Evolutionary conservation across 1,140 invertebrate species (phyloP), one percentile per base, ranked within the genome.

Genomic region (Hylaeus anthracinus): DNA sequence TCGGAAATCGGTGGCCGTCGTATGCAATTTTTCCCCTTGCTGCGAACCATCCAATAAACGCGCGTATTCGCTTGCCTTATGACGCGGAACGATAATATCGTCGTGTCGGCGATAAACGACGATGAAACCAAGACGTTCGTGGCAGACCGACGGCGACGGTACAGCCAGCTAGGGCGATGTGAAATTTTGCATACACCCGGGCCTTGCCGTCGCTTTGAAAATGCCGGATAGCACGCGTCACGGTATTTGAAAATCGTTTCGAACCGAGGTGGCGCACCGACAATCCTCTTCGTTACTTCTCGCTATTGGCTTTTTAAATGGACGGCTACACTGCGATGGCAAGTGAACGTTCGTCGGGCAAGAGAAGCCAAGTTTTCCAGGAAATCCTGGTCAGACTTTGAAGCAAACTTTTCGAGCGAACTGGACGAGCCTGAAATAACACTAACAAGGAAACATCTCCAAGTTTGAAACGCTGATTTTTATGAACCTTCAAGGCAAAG

Each of bases 31-130:
- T 63, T 56, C 15, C 37, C n/a, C 51, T 4, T 41, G 2, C 12
- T 15, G 48, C 37, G 60, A 53, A 14, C 5, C 56, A 8, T 8
- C 37, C 67, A 78, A 78, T 78, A 78, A 78, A 78, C 76, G 76
- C 66, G 76, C 56, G 66, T n/a, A 72, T 72, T 60, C 72, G 60
- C 41, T 26, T 5, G 5, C 53, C 53, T 77, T 69, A 77, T 63
- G 45, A 55, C 73, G 51, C 45, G 45, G 3, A 26, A 51, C 26
- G 45, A 67, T 51, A 51, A 37, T 67, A 53, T 67, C 64, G 15
- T 14, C 14, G 43, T 43, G 6, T 53, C 9, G 66, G 48, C 26
- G 64, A 37, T 61, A 48, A 66, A 70, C 74, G 43, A 55, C 14
- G 72, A 8, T 3, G 45, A 15, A 64, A 72, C 39, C 69, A 37